Evolutionary conservation across 2,113 vertebrate genomes (phyloP).

Genomic region (Odontesthes bonariensis): DNA sequence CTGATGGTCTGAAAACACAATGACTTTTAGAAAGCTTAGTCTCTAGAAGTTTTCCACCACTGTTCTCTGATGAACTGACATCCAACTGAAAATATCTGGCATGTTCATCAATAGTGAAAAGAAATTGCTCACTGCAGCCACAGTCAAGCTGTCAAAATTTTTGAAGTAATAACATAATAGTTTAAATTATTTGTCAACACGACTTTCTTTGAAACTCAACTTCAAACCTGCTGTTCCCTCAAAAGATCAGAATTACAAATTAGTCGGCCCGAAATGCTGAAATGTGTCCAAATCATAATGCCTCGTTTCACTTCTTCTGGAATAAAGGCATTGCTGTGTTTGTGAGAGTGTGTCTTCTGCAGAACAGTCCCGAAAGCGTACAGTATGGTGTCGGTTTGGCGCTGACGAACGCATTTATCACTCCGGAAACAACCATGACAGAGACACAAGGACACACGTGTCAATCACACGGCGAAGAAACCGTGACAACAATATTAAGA

Average conservation of each 20-base stretch:
- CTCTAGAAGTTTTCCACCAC: too few relatives aligned
- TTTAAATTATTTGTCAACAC: too few relatives aligned
- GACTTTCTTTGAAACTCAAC: slow-evolving; percentile 57
- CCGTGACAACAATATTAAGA: slow-evolving; percentile 65
- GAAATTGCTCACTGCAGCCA: too few relatives aligned
- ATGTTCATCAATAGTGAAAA: too few relatives aligned
- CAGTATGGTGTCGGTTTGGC: slow-evolving; percentile 97
- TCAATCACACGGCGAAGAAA: slow-evolving; percentile 61
- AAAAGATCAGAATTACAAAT: slow-evolving; percentile 68
- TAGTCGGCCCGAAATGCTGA: slow-evolving; percentile 61
- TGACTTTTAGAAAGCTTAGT: too few relatives aligned
- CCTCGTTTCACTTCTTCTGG: slow-evolving; percentile 28
- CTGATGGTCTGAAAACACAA: too few relatives aligned
- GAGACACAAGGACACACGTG: slow-evolving; percentile 61
- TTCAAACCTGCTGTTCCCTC: slow-evolving; percentile 66
- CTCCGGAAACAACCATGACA: slow-evolving; percentile 83
- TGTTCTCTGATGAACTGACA: too few relatives aligned
- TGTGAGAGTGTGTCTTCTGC: slow-evolving; percentile 56
- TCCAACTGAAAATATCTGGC: too few relatives aligned
- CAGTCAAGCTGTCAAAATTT: too few relatives aligned
- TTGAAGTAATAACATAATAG: too few relatives aligned
- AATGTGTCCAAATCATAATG: slow-evolving; percentile 70
- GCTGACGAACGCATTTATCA: slow-evolving; percentile 96
- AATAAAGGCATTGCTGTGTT: slow-evolving; percentile 7
- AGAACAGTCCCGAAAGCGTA: slow-evolving; percentile 95